Evolutionary conservation across 2,113 vertebrate genomes (phyloP), one percentile per base, ranked within the genome.

Genomic region (Passerina amoena): DNA sequence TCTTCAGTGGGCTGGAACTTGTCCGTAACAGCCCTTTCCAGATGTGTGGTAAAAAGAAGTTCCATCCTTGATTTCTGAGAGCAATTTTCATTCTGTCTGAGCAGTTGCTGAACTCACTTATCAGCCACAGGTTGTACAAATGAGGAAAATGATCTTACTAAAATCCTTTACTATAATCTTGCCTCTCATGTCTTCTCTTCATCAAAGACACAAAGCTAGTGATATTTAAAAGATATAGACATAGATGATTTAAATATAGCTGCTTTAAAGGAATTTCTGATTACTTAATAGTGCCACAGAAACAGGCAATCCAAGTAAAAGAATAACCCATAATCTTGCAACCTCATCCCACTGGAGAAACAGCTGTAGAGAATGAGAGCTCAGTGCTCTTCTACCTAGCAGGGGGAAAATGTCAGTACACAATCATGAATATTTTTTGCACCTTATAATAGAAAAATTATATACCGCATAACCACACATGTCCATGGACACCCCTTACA

Each of bases 331-430:
- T 20, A 47, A 42, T 35, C 9, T 50, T 56, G 13, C 24, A 44
- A 64, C 27, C 3, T 86, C 15, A 38, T 69, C 24, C 18, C 8
- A 44, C n/a, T 33, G 24, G 31, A 86, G 27, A 86, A 77, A 51
- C 13, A 88, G 16, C 12, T 54, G 20, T 38, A 59, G 71, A 64
- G 35, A 50, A 54, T 37, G 33, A 47, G 20, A 68, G 19, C 17
- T 54, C 35, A 47, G 11, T 51, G 15, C 21, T 72, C n/a, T 84
- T 65, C 57, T 42, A 4, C 25, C 24, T 40, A 15, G 25, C 7
- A 37, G 25, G 28, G 9, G 9, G 5, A 4, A 11, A 48, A 53
- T 10, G 5, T 48, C 37, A 28, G 9, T 30, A 68, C 0, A 1
- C 8, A 71, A 27, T 10, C 25, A 25, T 59, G 14, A 80, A 60